phyloP scores from a whole-genome alignment of 1,140 invertebrate species.

The Platorchestia sp. region DNA sequence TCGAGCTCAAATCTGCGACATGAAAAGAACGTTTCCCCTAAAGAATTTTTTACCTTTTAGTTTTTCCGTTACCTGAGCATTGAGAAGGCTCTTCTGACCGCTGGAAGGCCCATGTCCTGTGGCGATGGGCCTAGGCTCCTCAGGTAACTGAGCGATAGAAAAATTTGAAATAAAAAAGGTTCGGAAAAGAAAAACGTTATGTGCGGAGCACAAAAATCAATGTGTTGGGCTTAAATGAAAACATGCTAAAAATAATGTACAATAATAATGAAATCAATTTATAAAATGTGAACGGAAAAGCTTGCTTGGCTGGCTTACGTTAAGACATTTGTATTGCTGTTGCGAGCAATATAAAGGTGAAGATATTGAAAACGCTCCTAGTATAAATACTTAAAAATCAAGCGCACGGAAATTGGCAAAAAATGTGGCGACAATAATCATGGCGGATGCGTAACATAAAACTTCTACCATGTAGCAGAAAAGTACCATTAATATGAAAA shows the following conservation, averaged over 20 bases:
- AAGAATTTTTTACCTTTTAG: neutral
- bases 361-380: no score
- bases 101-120: neutral
- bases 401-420: no score
- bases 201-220: neutral
- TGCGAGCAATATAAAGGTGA: no score
- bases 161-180: neutral
- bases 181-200: neutral
- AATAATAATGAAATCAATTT: no score
- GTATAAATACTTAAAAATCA: no score
- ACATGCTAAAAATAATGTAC: neutral
- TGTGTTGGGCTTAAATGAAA: neutral
- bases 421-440: no score
- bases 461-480: no score
- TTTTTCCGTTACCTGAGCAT: neutral
- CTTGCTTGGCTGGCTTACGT: no score
- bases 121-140: neutral
- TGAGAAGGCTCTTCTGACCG: neutral
- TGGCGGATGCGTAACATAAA: no score
- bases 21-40: neutral
- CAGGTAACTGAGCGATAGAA: neutral
- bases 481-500: no score
- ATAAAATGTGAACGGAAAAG: no score
- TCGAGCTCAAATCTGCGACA: neutral
- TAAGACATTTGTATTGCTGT: no score